Conservation (phyloP, 2,888 invertebrate species). For the Tachina fera region DNA sequence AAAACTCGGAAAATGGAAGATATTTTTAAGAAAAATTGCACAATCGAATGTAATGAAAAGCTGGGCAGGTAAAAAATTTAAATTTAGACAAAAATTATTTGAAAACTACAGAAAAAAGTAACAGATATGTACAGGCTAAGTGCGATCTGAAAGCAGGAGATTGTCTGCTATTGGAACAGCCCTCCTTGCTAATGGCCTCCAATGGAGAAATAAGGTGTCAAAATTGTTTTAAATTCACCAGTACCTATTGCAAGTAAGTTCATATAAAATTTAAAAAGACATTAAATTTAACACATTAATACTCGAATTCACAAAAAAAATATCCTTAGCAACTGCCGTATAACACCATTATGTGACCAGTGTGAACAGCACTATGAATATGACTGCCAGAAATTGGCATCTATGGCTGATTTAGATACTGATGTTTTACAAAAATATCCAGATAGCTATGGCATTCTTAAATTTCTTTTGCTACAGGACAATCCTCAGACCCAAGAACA, state of each 20-base stretch:
- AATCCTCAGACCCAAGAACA: conserved; percentile 78
- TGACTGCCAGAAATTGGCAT: conserved; percentile 84
- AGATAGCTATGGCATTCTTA: conserved; percentile 79
- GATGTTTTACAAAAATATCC: conserved; percentile 78
- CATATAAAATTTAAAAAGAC: background rate
- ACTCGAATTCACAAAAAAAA: background rate
- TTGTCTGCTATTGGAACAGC: conserved; percentile 84
- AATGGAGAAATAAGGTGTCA: conserved; percentile 82
- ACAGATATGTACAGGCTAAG: conserved; percentile 84
- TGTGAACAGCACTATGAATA: conserved; percentile 83
- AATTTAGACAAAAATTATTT: background rate
- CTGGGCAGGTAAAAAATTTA: conserved; percentile 77
- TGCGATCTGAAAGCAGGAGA: conserved; percentile 85
- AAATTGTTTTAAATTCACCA: conserved; percentile 83
- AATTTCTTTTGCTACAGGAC: conserved; percentile 84
- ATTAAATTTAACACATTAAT: background rate
- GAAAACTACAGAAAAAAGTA: background rate
- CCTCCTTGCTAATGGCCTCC: conserved; percentile 84
- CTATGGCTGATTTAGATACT: conserved; percentile 76
- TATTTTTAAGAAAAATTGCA: conserved; percentile 77
- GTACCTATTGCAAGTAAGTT: conserved; percentile 78
- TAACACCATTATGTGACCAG: conserved; percentile 84
- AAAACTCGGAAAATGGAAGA: conserved; percentile 73
- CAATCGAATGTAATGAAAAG: conserved; percentile 75
- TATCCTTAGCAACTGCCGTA: conserved; percentile 83